These are phyloP conservation scores for Tetragnatha montana DNA, from an alignment of 2,888 invertebrate species.

Conservation along the genomic window DNA sequence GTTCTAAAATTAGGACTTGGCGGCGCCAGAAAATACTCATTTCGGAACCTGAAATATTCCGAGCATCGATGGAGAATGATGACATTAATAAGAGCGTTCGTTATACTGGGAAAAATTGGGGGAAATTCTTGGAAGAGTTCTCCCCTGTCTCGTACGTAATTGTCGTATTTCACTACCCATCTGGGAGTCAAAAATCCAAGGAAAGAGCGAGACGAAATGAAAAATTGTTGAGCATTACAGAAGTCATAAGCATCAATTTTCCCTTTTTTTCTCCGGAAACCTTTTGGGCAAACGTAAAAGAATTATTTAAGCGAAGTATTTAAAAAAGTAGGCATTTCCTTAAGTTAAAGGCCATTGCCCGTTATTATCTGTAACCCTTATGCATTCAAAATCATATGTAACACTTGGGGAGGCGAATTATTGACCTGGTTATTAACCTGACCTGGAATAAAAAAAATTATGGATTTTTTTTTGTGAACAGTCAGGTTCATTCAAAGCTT, in stretches of 20 bases:
- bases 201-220: not conserved
- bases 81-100: conserved; percentile 60
- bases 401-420: too few relatives aligned
- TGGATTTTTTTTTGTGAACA: too few relatives aligned
- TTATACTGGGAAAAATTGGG: conserved; percentile 51
- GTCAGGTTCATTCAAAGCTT: too few relatives aligned
- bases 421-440: too few relatives aligned
- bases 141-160: conserved; percentile 27
- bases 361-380: too few relatives aligned
- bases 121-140: conserved; percentile 48
- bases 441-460: too few relatives aligned
- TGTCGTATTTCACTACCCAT: conserved; percentile 15
- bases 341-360: too few relatives aligned
- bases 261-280: not conserved
- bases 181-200: conserved; percentile 28
- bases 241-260: not conserved
- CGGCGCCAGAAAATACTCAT: conserved; percentile 60
- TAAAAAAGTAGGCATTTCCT: too few relatives aligned
- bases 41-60: conserved; percentile 57
- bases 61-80: conserved; percentile 41
- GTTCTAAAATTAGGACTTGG: conserved; percentile 53
- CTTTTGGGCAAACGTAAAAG: not conserved
- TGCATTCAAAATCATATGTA: too few relatives aligned
- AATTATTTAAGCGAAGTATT: not conserved
- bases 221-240: not conserved